Conservation (phyloP, 2,797 vertebrate genomes). For the Cuniculus paca region DNA sequence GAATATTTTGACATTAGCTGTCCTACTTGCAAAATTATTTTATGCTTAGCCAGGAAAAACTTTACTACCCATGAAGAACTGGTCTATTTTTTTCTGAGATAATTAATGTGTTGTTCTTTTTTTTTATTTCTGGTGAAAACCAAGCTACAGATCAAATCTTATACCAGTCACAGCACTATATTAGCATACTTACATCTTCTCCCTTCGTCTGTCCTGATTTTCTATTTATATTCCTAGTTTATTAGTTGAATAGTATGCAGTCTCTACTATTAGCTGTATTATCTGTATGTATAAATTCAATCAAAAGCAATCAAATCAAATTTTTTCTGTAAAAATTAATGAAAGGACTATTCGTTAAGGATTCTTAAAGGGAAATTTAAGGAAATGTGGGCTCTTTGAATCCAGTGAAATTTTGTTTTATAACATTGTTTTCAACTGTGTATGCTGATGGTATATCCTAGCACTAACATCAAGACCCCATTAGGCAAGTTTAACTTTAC, state of each 20-base stretch:
- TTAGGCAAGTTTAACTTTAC: constrained; percentile 83
- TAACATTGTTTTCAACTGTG: constrained; percentile 43
- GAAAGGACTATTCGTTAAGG: constrained; percentile 1
- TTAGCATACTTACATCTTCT: constrained; percentile 53
- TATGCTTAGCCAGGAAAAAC: constrained; percentile 76
- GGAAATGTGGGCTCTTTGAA: constrained; percentile 20
- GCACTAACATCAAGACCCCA: constrained; percentile 43
- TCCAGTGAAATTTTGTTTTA: constrained; percentile 48
- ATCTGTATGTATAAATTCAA: constrained; percentile 35
- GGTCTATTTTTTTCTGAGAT: constrained; percentile 76
- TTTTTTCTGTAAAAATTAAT: constrained; percentile 65
- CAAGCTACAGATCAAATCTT: constrained; percentile 63
- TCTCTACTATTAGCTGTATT: background rate
- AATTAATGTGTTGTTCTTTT: constrained; percentile 77
- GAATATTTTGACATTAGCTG: constrained; percentile 65
- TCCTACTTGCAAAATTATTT: constrained; percentile 80
- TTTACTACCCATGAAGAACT: constrained; percentile 75
- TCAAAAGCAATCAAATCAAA: constrained; percentile 67
- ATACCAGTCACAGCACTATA: background rate
- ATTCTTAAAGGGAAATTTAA: constrained; percentile 57
- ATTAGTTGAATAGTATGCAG: constrained; percentile 44
- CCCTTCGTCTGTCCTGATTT: constrained; percentile 48
- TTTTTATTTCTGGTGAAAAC: constrained; percentile 61
- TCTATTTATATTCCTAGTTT: constrained; percentile 60
- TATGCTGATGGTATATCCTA: background rate